Conservation (phyloP, 2,113 vertebrate species). For the Gallinago jamesoni region DNA sequence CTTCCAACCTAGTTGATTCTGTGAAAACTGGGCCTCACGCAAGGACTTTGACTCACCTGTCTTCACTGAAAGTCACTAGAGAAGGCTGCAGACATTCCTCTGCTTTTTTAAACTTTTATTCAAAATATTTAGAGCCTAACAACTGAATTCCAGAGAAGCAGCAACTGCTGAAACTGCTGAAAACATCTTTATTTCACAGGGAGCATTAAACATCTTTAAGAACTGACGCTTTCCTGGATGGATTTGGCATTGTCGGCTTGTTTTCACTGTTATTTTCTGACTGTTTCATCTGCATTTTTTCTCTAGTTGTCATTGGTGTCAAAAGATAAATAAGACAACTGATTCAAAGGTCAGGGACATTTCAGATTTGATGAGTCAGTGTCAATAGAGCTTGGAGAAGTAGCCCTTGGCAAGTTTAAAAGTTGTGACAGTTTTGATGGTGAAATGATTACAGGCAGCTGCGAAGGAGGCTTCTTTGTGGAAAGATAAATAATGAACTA, state of each 20-base stretch:
- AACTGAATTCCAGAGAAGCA: background rate
- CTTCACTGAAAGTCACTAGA: background rate
- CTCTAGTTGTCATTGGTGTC: constrained; percentile 56
- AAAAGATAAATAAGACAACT: constrained; percentile 54
- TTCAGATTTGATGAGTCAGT: constrained; percentile 62
- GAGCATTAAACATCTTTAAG: background rate
- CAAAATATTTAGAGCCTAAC: background rate
- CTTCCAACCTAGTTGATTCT: too few species aligned
- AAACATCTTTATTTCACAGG: background rate
- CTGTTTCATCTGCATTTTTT: constrained; percentile 35
- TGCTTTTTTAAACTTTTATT: background rate
- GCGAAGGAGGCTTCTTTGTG: background rate
- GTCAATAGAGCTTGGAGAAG: constrained; percentile 14
- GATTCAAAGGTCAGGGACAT: constrained; percentile 63
- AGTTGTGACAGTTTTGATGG: constrained; percentile 9
- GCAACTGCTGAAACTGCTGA: constrained; percentile 10
- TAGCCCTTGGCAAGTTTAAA: constrained; percentile 3
- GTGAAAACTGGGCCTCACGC: background rate
- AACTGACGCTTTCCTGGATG: constrained; percentile 11
- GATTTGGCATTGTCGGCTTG: constrained; percentile 33
- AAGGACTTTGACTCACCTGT: background rate
- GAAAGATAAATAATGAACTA: background rate
- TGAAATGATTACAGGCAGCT: background rate
- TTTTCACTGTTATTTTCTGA: constrained; percentile 27
- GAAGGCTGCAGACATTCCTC: background rate